Percentiles rank a stretch among this genome's conserved stretches.
Conservation (phyloP, 2,888 invertebrate genomes). For the Siphlonurus alternatus region DNA sequence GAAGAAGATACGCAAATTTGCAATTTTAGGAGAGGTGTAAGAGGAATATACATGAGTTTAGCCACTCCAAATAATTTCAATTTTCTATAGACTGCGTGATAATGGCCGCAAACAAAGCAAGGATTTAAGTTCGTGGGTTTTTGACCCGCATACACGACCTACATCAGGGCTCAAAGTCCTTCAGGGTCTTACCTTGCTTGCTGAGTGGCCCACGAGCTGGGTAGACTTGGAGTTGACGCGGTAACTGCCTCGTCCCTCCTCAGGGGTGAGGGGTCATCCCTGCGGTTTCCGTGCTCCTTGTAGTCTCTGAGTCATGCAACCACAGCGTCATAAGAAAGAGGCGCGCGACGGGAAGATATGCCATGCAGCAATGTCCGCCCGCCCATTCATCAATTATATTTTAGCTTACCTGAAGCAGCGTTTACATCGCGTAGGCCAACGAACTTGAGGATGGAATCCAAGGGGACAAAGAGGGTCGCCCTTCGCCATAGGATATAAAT, state of each 20-base stretch:
- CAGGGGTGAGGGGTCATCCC: constrained; percentile 32
- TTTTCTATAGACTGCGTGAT: too few species aligned
- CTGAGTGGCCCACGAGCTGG: constrained; percentile 28
- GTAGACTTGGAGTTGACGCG: constrained; percentile 59
- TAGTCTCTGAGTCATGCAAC: constrained; percentile 45
- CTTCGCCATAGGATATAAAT: constrained; percentile 59
- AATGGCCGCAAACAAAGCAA: too few species aligned
- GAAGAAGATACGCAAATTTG: too few species aligned
- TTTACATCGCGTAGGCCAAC: constrained; percentile 87
- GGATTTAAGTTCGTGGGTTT: too few species aligned
- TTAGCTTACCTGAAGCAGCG: constrained; percentile 60
- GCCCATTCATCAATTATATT: neutral
- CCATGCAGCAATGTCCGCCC: too few species aligned
- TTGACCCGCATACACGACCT: too few species aligned
- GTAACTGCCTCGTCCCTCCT: constrained; percentile 36
- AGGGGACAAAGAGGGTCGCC: constrained; percentile 79
- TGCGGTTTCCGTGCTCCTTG: constrained; percentile 70
- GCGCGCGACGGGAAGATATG: too few species aligned
- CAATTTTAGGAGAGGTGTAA: too few species aligned
- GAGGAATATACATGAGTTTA: too few species aligned
- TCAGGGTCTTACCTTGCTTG: constrained; percentile 1
- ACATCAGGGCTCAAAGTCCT: too few species aligned
- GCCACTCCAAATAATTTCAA: too few species aligned
- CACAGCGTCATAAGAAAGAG: too few species aligned
- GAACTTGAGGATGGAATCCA: constrained; percentile 86